These are phyloP conservation scores for Sebastes kiyomatsui DNA, from an alignment of 2,797 vertebrate genomes.

Conservation along the genomic window DNA sequence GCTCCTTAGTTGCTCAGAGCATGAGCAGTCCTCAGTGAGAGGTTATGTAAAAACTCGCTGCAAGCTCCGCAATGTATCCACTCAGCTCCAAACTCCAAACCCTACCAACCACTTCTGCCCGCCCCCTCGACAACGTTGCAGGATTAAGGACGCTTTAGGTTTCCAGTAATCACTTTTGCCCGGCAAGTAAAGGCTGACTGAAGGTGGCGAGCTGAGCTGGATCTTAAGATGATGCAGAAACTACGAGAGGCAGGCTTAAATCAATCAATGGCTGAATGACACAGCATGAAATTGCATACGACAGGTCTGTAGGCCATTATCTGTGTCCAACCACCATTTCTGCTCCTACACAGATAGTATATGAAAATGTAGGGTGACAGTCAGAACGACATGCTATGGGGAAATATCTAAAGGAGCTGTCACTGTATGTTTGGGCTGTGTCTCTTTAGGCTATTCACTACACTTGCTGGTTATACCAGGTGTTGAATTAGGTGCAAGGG, in stretches of 20 bases:
- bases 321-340: conserved; percentile 49
- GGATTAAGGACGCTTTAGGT: conserved; percentile 73
- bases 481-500: conserved; percentile 26
- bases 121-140: conserved; percentile 56
- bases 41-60: conserved; percentile 79
- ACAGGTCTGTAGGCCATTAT: conserved; percentile 66
- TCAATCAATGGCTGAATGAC: conserved; percentile 71
- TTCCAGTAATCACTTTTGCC: conserved; percentile 70
- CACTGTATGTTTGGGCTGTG: conserved; percentile 32
- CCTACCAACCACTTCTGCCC: conserved; percentile 60
- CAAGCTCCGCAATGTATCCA: conserved; percentile 71
- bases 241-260: conserved; percentile 48
- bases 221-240: conserved; percentile 63
- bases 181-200: conserved; percentile 52
- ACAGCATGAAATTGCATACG: conserved; percentile 68
- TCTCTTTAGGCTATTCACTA: conserved; percentile 25
- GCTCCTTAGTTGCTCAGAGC: conserved; percentile 71
- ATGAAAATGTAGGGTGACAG: conserved; percentile 56
- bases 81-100: conserved; percentile 63
- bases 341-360: conserved; percentile 44
- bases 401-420: conserved; percentile 48
- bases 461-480: conserved; percentile 17
- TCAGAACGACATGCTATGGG: conserved; percentile 43
- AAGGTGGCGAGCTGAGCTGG: conserved; percentile 46
- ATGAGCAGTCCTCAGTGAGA: conserved; percentile 75